Conservation (phyloP, 2,888 invertebrate species). For the Perizoma affinitatum region DNA sequence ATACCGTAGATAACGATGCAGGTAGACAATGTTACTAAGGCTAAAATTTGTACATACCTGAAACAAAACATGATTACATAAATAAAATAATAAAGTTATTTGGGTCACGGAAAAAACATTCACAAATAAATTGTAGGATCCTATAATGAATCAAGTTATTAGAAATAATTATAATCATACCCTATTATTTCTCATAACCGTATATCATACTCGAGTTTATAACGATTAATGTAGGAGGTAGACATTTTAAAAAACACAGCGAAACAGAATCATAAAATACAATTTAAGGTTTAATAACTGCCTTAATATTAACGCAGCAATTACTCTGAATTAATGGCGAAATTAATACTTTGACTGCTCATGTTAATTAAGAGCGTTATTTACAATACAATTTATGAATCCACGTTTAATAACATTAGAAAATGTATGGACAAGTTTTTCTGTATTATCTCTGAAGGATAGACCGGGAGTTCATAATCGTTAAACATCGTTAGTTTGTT, state of each 20-base stretch:
- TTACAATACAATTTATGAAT: slow-evolving; percentile 58
- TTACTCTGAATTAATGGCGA: slow-evolving; percentile 82
- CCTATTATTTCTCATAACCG: slow-evolving; percentile 71
- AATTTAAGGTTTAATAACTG: slow-evolving; percentile 75
- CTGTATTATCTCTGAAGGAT: slow-evolving; percentile 1
- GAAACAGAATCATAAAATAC: slow-evolving; percentile 73
- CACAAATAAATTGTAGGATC: slow-evolving; percentile 25
- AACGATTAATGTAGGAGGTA: slow-evolving; percentile 68
- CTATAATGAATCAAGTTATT: slow-evolving; percentile 55
- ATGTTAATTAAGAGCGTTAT: slow-evolving; percentile 78
- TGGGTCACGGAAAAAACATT: neutral
- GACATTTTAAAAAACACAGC: slow-evolving; percentile 62
- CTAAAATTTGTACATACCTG: slow-evolving; percentile 60
- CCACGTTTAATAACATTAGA: slow-evolving; percentile 55
- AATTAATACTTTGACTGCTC: slow-evolving; percentile 82
- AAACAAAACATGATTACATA: slow-evolving; percentile 44
- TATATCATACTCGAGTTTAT: slow-evolving; percentile 69
- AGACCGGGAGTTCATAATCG: no score
- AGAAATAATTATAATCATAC: slow-evolving; percentile 53
- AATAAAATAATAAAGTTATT: neutral
- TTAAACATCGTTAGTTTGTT: no score
- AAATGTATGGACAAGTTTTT: slow-evolving; percentile 31
- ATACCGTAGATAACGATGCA: neutral
- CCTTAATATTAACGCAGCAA: slow-evolving; percentile 73
- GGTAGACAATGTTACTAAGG: neutral